Evolutionary conservation across 2,888 invertebrate genomes (phyloP).

Genomic region (Disparrhopalites patrizii): DNA sequence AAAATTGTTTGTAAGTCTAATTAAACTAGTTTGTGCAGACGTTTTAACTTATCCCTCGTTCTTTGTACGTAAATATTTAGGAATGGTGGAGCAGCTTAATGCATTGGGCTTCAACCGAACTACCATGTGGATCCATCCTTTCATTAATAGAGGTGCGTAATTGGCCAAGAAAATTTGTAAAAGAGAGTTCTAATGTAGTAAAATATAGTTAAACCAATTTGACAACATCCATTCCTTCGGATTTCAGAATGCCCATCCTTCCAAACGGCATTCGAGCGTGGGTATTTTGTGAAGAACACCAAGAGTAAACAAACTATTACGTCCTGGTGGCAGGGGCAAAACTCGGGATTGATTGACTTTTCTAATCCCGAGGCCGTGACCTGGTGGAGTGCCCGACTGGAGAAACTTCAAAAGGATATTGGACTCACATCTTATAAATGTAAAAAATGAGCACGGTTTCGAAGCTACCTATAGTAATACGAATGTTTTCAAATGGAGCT

Average conservation of each 20-base stretch:
- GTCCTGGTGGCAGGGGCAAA: constrained; percentile 56
- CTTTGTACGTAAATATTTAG: no score
- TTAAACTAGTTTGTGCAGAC: no score
- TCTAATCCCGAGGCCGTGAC: constrained; percentile 61
- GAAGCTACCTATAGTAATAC: not conserved
- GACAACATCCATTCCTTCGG: no score
- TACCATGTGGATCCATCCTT: not conserved
- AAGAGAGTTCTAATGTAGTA: no score
- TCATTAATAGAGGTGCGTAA: not conserved
- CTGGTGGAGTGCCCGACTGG: constrained; percentile 51
- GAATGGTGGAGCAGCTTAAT: not conserved
- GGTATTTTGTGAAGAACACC: constrained; percentile 56
- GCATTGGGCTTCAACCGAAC: not conserved
- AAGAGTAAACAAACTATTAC: constrained; percentile 49
- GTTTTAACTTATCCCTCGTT: no score
- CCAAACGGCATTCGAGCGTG: constrained; percentile 51
- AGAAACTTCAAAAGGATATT: constrained; percentile 57
- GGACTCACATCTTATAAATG: constrained; percentile 71
- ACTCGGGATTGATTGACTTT: constrained; percentile 63
- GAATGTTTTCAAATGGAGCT: not conserved
- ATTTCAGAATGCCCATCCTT: constrained; percentile 24
- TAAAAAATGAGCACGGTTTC: no score
- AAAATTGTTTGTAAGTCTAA: not conserved
- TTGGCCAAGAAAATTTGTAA: no score
- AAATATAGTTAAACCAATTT: no score